Conservation (phyloP, 2,113 vertebrate species). For the Urocolius indicus region DNA sequence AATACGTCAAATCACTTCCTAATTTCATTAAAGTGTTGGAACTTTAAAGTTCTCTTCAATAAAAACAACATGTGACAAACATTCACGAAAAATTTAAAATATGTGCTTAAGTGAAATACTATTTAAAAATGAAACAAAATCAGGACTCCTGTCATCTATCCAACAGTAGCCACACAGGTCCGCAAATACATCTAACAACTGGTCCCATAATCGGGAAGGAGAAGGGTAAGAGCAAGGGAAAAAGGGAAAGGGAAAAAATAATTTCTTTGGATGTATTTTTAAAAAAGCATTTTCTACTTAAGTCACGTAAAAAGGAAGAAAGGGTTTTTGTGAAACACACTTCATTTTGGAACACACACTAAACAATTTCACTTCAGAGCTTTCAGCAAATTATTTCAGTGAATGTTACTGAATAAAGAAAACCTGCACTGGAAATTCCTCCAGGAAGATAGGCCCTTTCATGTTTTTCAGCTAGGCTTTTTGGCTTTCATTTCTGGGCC, state of each 20-base stretch:
- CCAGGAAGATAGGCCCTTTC: conserved; percentile 61
- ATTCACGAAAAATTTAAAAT: neutral
- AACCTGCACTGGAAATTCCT: conserved; percentile 64
- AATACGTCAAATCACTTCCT: neutral
- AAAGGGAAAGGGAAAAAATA: neutral
- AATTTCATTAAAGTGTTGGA: neutral
- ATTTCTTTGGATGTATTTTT: neutral
- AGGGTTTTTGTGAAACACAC: conserved; percentile 49
- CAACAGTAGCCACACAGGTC: neutral
- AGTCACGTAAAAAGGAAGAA: conserved; percentile 56
- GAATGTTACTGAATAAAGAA: conserved; percentile 48
- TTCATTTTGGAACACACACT: conserved; percentile 57
- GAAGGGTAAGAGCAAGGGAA: too few relatives aligned
- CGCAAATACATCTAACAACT: neutral
- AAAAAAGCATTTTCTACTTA: conserved; percentile 56
- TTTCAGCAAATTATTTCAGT: conserved; percentile 54
- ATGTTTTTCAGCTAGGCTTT: conserved; percentile 43
- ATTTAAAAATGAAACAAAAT: neutral
- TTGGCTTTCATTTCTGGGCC: conserved; percentile 34
- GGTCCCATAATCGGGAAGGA: accelerated
- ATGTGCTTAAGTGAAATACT: neutral
- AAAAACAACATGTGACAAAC: neutral
- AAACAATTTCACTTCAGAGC: conserved; percentile 57
- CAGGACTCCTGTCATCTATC: neutral
- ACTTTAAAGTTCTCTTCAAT: neutral